phyloP scores from a whole-genome alignment of 2,797 vertebrate species.

The Poeciliopsis paucimaculata region DNA sequence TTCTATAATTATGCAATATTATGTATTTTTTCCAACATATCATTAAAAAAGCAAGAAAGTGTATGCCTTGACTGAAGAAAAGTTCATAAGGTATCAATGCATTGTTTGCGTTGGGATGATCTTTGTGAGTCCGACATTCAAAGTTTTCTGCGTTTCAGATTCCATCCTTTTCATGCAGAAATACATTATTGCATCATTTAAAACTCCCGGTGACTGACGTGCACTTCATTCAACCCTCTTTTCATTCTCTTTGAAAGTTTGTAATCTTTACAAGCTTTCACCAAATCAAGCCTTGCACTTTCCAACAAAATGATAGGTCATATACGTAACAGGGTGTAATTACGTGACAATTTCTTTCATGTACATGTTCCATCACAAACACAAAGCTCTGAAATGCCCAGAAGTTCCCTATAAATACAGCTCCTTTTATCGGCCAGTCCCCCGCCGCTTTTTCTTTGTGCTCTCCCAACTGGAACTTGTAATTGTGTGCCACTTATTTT shows the following conservation, averaged over 20 bases:
- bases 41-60: not conserved
- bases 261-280: constrained; percentile 47
- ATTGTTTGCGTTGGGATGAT: not conserved
- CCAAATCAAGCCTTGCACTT: constrained; percentile 51
- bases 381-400: constrained; percentile 62
- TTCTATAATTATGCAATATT: not conserved
- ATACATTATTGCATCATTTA: constrained; percentile 13
- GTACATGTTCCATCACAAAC: constrained; percentile 68
- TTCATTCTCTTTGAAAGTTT: constrained; percentile 41
- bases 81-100: not conserved
- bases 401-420: constrained; percentile 63
- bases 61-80: not conserved
- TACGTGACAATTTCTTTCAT: constrained; percentile 69
- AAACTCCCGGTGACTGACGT: constrained; percentile 56
- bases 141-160: constrained; percentile 48
- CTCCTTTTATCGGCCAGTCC: constrained; percentile 40
- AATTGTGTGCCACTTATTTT: constrained; percentile 61
- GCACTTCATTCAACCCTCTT: constrained; percentile 43
- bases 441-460: constrained; percentile 46
- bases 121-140: constrained; percentile 12
- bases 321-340: constrained; percentile 66
- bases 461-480: constrained; percentile 54
- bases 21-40: not conserved
- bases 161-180: constrained; percentile 34
- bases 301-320: constrained; percentile 72